Evolutionary conservation across 2,113 vertebrate species (phyloP).

Genomic region (Ellobius talpinus): DNA sequence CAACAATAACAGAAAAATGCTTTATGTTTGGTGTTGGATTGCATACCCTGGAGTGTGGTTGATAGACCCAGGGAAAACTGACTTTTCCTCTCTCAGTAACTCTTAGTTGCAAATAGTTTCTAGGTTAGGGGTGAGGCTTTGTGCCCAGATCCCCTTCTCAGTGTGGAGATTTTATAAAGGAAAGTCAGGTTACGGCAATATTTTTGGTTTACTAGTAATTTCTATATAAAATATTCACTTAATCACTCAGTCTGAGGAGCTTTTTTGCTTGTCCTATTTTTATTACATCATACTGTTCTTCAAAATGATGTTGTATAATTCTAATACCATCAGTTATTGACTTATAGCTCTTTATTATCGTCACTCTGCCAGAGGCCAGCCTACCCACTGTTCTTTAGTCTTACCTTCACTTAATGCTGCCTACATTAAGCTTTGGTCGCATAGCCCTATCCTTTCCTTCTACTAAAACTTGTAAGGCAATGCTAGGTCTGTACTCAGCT

Average conservation of each 20-base stretch:
- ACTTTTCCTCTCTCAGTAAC: neutral
- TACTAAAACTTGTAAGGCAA: neutral
- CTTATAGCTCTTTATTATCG: conserved; percentile 16
- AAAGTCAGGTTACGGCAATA: neutral
- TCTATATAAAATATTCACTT: conserved; percentile 51
- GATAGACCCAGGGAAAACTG: neutral
- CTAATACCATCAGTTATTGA: neutral
- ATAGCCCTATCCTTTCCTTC: neutral
- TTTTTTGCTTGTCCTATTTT: conserved; percentile 37
- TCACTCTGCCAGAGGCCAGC: neutral
- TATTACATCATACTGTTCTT: conserved; percentile 60
- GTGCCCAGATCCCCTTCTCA: neutral
- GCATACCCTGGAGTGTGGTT: neutral
- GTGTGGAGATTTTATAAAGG: conserved; percentile 21
- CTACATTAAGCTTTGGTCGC: neutral
- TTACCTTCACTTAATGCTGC: neutral
- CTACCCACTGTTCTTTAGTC: neutral
- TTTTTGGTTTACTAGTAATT: conserved; percentile 55
- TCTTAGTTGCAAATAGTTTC: neutral
- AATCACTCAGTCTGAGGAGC: neutral
- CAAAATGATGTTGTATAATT: conserved; percentile 50
- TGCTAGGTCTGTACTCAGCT: conserved; percentile 26
- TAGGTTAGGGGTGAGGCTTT: neutral
- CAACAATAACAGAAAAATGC: neutral
- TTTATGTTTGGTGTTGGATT: neutral